Evolutionary conservation across 2,888 invertebrate species (phyloP).

Genomic region (Lasioglossum figueresi): DNA sequence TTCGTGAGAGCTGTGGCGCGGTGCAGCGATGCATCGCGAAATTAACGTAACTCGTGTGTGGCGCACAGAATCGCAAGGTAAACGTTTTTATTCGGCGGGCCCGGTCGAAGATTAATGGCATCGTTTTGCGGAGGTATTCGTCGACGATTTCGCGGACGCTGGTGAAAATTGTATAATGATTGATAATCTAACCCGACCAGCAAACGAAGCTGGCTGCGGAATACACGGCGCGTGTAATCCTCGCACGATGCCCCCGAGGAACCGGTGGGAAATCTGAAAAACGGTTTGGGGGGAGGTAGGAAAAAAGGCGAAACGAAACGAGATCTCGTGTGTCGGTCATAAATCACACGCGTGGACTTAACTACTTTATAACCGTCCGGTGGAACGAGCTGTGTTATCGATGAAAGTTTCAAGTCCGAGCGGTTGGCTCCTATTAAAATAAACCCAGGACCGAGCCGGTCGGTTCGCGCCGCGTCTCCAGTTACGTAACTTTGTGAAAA

Average conservation of each 20-base stretch:
- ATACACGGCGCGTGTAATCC: constrained; percentile 6
- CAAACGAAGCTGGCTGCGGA: constrained; percentile 30
- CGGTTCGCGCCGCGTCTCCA: constrained; percentile 26
- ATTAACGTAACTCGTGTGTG: constrained; percentile 18
- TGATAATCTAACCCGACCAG: constrained; percentile 52
- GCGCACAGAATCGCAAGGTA: constrained; percentile 5
- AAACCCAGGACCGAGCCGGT: constrained; percentile 42
- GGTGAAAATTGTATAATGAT: constrained; percentile 56
- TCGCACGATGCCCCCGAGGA: background rate
- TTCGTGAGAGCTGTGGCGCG: too few relatives aligned
- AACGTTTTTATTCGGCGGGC: constrained; percentile 46
- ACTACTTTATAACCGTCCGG: constrained; percentile 68
- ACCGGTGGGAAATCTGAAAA: background rate
- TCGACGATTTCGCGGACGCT: constrained; percentile 33
- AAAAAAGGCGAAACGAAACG: constrained; percentile 48
- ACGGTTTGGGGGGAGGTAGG: background rate
- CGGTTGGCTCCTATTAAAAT: constrained; percentile 58
- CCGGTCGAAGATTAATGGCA: constrained; percentile 49
- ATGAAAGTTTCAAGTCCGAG: constrained; percentile 60
- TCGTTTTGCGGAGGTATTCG: constrained; percentile 35
- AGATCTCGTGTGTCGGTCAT: constrained; percentile 61
- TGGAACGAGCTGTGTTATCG: constrained; percentile 63
- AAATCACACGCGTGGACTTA: constrained; percentile 67
- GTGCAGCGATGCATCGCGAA: background rate
- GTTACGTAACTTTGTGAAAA: constrained; percentile 43